Evolutionary conservation across 2,797 vertebrate species (phyloP).

Genomic region (Pipistrellus pygmaeus): DNA sequence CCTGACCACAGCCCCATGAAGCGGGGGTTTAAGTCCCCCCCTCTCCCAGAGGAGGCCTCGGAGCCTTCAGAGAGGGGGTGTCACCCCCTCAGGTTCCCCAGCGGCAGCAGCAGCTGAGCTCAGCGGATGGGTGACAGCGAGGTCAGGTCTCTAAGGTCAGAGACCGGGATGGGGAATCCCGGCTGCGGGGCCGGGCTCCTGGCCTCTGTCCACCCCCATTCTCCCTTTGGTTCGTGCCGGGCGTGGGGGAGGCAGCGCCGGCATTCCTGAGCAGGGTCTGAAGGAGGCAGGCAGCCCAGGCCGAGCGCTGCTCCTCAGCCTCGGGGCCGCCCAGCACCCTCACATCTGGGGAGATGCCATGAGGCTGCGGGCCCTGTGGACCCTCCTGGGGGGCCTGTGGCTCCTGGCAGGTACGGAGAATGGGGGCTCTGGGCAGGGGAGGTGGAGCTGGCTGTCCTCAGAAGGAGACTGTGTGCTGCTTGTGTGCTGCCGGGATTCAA

Average conservation of each 20-base stretch:
- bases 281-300: neutral
- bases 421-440: too few species aligned
- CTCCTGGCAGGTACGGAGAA: constrained; percentile 87
- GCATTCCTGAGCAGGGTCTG: constrained; percentile 63
- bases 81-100: neutral
- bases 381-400: constrained; percentile 84
- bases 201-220: neutral
- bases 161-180: neutral
- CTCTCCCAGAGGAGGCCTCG: neutral
- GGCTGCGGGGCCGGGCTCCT: constrained; percentile 22
- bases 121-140: neutral
- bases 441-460: neutral
- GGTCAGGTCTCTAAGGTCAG: constrained; percentile 33
- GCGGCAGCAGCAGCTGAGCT: neutral
- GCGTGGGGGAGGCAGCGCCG: constrained; percentile 66
- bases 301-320: constrained; percentile 50
- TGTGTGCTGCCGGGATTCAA: neutral
- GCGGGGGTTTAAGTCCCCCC: neutral
- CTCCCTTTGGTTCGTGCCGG: constrained; percentile 64
- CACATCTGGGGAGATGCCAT: constrained; percentile 78
- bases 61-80: neutral
- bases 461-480: neutral
- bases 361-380: constrained; percentile 80
- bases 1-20: neutral
- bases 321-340: constrained; percentile 59